A percentile compares a stretch with the other conserved stretches of the same genome.
Evolutionary conservation across 2,797 vertebrate genomes (phyloP).

Genomic region (Scleropages formosus): DNA sequence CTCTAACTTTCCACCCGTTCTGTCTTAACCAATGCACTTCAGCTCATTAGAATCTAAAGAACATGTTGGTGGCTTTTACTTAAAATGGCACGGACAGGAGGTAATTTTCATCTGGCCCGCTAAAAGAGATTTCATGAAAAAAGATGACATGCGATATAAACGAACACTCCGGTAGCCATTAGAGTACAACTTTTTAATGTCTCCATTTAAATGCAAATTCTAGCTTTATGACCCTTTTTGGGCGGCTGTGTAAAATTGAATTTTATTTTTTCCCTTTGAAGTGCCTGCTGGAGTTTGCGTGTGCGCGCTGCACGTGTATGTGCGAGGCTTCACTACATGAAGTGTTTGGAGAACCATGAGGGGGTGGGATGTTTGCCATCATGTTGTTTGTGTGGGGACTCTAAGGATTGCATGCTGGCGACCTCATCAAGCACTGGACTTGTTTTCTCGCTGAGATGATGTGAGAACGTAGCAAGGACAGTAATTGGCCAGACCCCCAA

Average conservation of each 20-base stretch:
- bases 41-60: slow-evolving; percentile 29
- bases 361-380: not conserved
- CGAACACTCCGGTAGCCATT: slow-evolving; percentile 39
- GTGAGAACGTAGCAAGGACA: not conserved
- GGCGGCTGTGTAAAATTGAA: slow-evolving; percentile 26
- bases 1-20: not conserved
- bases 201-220: slow-evolving; percentile 50
- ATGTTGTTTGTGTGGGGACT: not conserved
- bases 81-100: slow-evolving; percentile 20
- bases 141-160: slow-evolving; percentile 34
- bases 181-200: slow-evolving; percentile 33
- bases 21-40: slow-evolving; percentile 26
- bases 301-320: not conserved
- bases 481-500: not conserved
- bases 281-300: not conserved
- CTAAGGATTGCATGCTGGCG: not conserved
- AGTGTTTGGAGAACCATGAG: not conserved
- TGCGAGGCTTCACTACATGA: not conserved
- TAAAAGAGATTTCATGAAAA: slow-evolving; percentile 29
- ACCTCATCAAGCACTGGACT: not conserved
- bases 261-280: slow-evolving; percentile 21
- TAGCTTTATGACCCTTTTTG: slow-evolving; percentile 27
- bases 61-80: slow-evolving; percentile 22
- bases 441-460: not conserved
- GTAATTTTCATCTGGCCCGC: slow-evolving; percentile 33